Percentiles rank a stretch among this genome's conserved stretches.
phyloP scores from a whole-genome alignment of 2,113 vertebrate genomes.

The Heterotilapia buettikoferi region DNA sequence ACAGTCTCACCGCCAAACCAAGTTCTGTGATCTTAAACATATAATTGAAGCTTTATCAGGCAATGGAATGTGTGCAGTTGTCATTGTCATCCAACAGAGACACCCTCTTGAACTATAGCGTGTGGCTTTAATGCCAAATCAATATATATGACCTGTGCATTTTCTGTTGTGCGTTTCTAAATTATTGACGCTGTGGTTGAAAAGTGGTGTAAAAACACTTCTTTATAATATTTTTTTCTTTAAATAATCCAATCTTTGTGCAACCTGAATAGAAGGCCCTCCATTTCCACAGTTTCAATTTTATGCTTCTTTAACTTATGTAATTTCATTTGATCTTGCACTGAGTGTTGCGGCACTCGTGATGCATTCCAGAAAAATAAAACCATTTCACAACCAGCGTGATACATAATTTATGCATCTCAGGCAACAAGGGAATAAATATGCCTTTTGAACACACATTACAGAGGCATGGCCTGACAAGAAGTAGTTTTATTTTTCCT shows the following conservation, averaged over 20 bases:
- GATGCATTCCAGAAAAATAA: constrained; percentile 52
- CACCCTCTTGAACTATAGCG: background rate
- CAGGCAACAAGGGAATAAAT: constrained; percentile 57
- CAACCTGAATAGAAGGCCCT: background rate
- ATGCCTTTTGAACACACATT: constrained; percentile 60
- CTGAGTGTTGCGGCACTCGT: constrained; percentile 16
- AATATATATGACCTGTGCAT: background rate
- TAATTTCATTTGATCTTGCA: constrained; percentile 18
- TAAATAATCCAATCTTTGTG: background rate
- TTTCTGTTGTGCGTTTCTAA: background rate
- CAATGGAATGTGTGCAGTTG: background rate
- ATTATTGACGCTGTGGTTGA: background rate
- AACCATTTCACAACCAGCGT: constrained; percentile 43
- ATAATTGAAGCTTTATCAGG: background rate
- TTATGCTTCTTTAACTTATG: constrained; percentile 10
- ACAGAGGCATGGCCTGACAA: constrained; percentile 58
- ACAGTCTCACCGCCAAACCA: background rate
- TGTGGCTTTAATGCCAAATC: background rate
- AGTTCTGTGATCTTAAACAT: background rate
- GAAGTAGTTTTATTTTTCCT: constrained; percentile 47
- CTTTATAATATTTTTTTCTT: background rate
- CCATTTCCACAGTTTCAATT: background rate
- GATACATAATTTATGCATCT: constrained; percentile 63
- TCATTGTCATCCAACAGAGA: background rate
- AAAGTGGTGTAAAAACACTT: background rate